phyloP scores from a whole-genome alignment of 1,140 invertebrate species.

The Drosophila oshimai region DNA sequence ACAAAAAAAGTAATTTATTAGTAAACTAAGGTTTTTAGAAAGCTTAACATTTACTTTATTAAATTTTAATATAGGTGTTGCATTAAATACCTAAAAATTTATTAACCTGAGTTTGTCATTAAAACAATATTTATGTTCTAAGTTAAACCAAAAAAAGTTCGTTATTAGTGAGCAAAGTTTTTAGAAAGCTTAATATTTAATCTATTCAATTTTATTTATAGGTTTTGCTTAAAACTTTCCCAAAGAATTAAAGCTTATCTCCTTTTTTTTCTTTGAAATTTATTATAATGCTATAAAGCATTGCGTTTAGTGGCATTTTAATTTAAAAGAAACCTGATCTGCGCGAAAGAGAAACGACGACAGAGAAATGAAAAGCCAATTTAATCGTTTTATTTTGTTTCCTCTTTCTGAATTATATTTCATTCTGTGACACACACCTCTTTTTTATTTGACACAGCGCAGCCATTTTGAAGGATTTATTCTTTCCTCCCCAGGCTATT shows the following conservation, averaged over 20 bases:
- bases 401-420: background rate
- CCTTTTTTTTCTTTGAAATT: background rate
- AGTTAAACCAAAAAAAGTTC: no score
- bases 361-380: background rate
- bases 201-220: no score
- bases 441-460: constrained; percentile 3
- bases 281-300: no score
- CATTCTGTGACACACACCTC: background rate
- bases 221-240: background rate
- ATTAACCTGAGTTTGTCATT: no score
- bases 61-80: no score
- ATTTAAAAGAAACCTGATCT: background rate
- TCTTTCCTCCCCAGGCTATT: background rate
- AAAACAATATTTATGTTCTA: no score
- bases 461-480: background rate
- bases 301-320: background rate
- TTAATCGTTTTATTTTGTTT: constrained; percentile 4
- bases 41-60: no score
- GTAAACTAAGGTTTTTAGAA: no score
- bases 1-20: no score
- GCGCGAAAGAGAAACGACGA: background rate
- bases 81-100: no score
- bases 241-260: background rate
- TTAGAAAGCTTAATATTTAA: no score
- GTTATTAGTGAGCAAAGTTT: no score